phyloP scores from a whole-genome alignment of 2,888 invertebrate genomes.

The Scaptomyza flava region DNA sequence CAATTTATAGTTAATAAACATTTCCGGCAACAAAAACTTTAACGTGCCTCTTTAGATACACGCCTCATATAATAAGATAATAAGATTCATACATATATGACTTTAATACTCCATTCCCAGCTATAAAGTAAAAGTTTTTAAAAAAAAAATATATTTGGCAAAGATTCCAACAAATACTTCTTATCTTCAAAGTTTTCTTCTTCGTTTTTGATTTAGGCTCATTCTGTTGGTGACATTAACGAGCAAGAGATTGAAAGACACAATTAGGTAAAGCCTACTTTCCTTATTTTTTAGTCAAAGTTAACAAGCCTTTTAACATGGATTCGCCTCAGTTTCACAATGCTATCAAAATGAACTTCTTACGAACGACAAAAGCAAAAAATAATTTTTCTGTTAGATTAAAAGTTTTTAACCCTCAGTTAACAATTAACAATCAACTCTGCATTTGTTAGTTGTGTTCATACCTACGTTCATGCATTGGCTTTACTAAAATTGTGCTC shows the following conservation, averaged over 20 bases:
- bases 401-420: neutral
- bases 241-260: neutral
- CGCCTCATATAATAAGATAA: constrained; percentile 19
- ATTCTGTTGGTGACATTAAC: neutral
- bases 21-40: constrained; percentile 65
- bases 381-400: neutral
- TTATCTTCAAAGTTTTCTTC: neutral
- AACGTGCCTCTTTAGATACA: constrained; percentile 22
- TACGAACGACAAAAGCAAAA: neutral
- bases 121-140: neutral
- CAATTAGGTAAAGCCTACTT: neutral
- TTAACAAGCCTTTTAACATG: neutral
- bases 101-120: neutral
- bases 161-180: neutral
- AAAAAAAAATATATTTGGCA: neutral
- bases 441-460: neutral
- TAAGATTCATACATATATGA: constrained; percentile 19
- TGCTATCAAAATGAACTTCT: neutral
- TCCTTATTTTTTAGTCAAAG: neutral
- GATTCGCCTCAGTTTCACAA: constrained; percentile 1
- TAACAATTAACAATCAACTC: neutral
- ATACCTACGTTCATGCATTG: too few species aligned
- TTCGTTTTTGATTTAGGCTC: neutral
- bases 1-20: constrained; percentile 77
- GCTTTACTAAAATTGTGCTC: too few species aligned